Evolutionary conservation across 2,113 vertebrate species (phyloP).

Genomic region (Oenanthe oenanthe): DNA sequence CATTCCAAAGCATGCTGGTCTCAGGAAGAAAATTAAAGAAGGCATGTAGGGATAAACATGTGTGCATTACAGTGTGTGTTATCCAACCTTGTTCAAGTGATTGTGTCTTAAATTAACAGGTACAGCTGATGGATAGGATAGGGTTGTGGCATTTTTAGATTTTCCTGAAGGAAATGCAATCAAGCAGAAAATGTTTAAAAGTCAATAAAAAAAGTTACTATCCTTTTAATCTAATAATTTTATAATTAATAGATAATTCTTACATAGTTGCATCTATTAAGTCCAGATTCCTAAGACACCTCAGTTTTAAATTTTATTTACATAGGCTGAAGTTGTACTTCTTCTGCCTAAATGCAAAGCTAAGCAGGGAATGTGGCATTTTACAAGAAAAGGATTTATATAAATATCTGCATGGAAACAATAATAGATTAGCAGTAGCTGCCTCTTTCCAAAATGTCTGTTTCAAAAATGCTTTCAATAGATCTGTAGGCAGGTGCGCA

Average conservation of each 20-base stretch:
- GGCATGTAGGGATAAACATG: not conserved
- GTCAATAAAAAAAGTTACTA: not conserved
- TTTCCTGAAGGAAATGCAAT: not conserved
- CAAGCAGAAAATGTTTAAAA: not conserved
- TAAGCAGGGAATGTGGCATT: not conserved
- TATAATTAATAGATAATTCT: not conserved
- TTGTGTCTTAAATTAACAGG: slow-evolving; percentile 22
- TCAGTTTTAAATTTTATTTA: not conserved
- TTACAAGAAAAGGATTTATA: not conserved
- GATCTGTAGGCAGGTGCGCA: slow-evolving; percentile 51
- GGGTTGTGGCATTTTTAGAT: not conserved
- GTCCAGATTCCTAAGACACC: not conserved
- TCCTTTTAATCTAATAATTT: not conserved
- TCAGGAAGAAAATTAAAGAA: slow-evolving; percentile 14
- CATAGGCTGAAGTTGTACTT: not conserved
- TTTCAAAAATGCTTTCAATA: slow-evolving; percentile 33
- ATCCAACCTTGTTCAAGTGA: not conserved
- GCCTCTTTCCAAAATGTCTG: slow-evolving; percentile 29
- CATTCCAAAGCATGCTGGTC: slow-evolving; percentile 44
- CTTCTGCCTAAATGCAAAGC: not conserved
- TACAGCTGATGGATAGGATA: not conserved
- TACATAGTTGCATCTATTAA: not conserved
- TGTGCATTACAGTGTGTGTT: not conserved
- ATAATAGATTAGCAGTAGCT: slow-evolving; percentile 48
- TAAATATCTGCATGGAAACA: slow-evolving; percentile 53